Evolutionary conservation across 2,797 vertebrate genomes (phyloP).

Genomic region (Mastacembelus armatus): DNA sequence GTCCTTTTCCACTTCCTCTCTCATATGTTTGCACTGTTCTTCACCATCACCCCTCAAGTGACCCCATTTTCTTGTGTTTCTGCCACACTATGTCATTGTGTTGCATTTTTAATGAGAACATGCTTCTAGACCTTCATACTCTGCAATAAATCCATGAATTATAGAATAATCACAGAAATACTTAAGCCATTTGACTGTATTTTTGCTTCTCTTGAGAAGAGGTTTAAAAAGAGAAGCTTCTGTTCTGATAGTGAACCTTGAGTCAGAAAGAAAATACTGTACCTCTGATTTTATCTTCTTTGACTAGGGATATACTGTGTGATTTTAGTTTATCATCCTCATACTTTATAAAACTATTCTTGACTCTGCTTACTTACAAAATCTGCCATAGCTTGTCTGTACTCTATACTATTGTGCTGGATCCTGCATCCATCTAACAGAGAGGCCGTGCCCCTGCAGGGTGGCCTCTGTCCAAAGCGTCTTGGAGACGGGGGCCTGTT

Average conservation of each 20-base stretch:
- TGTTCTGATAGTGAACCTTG: constrained; percentile 27
- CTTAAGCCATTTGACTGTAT: constrained; percentile 34
- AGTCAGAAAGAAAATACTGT: constrained; percentile 27
- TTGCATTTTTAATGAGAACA: constrained; percentile 72
- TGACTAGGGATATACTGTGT: no score
- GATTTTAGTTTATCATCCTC: no score
- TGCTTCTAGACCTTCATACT: constrained; percentile 62
- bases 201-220: constrained; percentile 7
- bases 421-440: no score
- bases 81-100: constrained; percentile 44
- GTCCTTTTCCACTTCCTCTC: not conserved
- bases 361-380: no score
- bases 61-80: constrained; percentile 50
- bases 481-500: no score
- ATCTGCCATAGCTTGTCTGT: no score
- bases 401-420: no score
- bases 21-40: constrained; percentile 14
- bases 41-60: constrained; percentile 37
- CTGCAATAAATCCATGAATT: constrained; percentile 71
- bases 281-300: no score
- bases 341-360: no score
- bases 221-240: constrained; percentile 27
- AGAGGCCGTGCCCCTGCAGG: no score
- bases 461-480: no score
- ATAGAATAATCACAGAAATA: constrained; percentile 70